These are phyloP conservation scores for Machimus atricapillus DNA, from an alignment of 2,888 invertebrate species.

Conservation along the genomic window DNA sequence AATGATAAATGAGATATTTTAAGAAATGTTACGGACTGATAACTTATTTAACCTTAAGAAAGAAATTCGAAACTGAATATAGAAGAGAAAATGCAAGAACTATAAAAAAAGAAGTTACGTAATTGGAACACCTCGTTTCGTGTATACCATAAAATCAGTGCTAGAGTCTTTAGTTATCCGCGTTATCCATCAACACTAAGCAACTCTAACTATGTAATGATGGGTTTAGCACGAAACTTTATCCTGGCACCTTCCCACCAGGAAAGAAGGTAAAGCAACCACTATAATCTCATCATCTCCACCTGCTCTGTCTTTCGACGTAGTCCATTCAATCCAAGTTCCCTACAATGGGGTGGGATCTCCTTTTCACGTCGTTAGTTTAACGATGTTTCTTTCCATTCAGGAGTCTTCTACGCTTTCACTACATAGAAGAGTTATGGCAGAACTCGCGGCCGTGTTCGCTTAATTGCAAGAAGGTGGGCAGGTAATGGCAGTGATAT, in stretches of 20 bases:
- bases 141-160: neutral
- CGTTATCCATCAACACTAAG: neutral
- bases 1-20: too few relatives aligned
- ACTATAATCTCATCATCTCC: neutral
- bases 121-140: neutral
- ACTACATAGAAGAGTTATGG: neutral
- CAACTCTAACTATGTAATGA: neutral
- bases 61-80: neutral
- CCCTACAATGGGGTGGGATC: neutral
- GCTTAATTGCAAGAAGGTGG: neutral
- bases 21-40: neutral
- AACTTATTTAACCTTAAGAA: neutral
- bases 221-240: neutral
- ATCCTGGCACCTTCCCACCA: neutral
- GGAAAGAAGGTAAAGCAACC: neutral
- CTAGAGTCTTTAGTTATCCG: neutral
- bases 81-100: neutral
- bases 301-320: neutral
- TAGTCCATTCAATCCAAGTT: neutral
- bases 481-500: neutral
- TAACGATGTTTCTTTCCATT: neutral
- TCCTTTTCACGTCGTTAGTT: neutral
- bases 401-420: neutral
- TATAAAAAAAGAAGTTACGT: neutral
- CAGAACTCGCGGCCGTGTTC: neutral